Conservation (phyloP, 2,888 invertebrate genomes). For the Mythimna lalbum region DNA sequence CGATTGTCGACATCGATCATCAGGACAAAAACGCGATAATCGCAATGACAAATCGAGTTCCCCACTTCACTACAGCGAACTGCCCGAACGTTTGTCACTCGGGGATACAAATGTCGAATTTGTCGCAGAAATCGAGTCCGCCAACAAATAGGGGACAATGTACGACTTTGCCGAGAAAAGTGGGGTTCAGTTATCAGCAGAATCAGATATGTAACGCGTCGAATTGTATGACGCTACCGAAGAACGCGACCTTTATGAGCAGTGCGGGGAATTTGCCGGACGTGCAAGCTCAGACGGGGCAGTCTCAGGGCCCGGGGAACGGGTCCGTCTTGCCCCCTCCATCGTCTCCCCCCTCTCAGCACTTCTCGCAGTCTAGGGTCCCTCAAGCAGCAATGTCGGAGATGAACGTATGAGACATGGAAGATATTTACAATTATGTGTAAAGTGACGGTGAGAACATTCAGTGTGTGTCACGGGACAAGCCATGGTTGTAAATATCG, state of each 20-base stretch:
- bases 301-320: slow-evolving; percentile 83
- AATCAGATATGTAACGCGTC: slow-evolving; percentile 87
- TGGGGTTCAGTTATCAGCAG: slow-evolving; percentile 87
- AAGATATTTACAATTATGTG: slow-evolving; percentile 91
- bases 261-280: slow-evolving; percentile 86
- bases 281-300: slow-evolving; percentile 88
- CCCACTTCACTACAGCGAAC: slow-evolving; percentile 86
- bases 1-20: slow-evolving; percentile 96
- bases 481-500: slow-evolving; percentile 89
- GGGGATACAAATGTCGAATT: slow-evolving; percentile 90
- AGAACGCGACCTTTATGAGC: slow-evolving; percentile 89
- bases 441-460: slow-evolving; percentile 79
- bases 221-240: slow-evolving; percentile 91
- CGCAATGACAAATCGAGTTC: slow-evolving; percentile 87
- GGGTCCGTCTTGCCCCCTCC: slow-evolving; percentile 79
- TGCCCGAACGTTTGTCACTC: slow-evolving; percentile 91
- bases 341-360: slow-evolving; percentile 84
- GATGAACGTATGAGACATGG: slow-evolving; percentile 96
- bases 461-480: slow-evolving; percentile 78
- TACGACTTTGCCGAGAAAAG: slow-evolving; percentile 88
- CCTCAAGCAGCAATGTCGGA: slow-evolving; percentile 96
- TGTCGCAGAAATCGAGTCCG: slow-evolving; percentile 86
- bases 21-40: slow-evolving; percentile 92
- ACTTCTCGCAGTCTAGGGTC: slow-evolving; percentile 90
- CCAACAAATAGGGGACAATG: slow-evolving; percentile 85